Base-by-base conservation (phyloP, 1,140 invertebrate genomes). In the Lasioglossum baleicum region DNA sequence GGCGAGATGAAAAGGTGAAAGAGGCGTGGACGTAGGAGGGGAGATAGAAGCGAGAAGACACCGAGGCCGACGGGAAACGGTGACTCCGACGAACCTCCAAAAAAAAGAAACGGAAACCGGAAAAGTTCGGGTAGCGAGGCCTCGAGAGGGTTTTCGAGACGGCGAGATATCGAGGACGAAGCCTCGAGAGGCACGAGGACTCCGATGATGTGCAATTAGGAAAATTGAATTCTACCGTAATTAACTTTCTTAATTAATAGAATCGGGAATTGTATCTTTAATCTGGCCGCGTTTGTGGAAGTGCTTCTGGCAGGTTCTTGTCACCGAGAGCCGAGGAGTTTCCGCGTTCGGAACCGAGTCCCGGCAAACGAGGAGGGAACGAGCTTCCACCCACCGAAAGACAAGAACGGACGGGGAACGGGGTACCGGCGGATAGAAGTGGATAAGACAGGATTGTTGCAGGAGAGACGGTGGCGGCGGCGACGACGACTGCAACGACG, bases 201-300 rank as follows among this genome's bases (percentile, higher is more conserved):
- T 83, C 51, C 71, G 80, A 67, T 81, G 83, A 86, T 88, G 87
- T 85, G 87, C 88, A 90, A 90, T 90, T 90, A 90, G 80, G 85
- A 86, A 90, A 90, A 90, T 90, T 90, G 85, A 88, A 90, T 90
- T 85, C 80, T 65, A 44, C 35, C 71, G 77, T 87, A 90, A 90
- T 87, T 88, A 90, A 88, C 86, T 90, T 90, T 90, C 86, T 88
- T 89, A 88, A 90, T 90, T 89, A 90, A 88, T 89, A 88, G 81
- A 88, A 89, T 88, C 83, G 83, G 63, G 81, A 87, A 89, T 89
- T 88, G 86, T 90, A 88, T 90, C 83, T 88, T 88, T 88, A 89
- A 90, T 88, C 82, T 88, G 83, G 70, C 73, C 78, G 74, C 61
- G 58, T n/a, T 63, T 64, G 42, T 74, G 78, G 79, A 86, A 88